phyloP scores from a whole-genome alignment of 2,797 vertebrate species.

The Leucoraja ocellata region DNA sequence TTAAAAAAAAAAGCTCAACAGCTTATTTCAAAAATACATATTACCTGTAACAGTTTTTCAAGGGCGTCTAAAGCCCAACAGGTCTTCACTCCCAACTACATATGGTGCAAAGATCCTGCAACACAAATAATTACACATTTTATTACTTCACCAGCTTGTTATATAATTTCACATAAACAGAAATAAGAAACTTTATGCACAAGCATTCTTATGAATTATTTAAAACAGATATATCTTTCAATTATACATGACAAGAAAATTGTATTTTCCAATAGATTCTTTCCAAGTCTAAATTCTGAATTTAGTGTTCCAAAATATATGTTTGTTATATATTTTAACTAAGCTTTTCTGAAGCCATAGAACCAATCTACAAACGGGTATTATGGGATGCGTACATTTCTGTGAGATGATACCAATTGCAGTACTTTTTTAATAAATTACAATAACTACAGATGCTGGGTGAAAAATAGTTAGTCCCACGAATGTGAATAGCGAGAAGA shows the following conservation, averaged over 20 bases:
- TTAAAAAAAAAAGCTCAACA: background rate
- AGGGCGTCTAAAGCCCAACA: slow-evolving; percentile 56
- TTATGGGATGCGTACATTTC: background rate
- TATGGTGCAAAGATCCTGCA: slow-evolving; percentile 59
- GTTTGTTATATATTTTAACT: background rate
- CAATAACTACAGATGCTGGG: background rate
- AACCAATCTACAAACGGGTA: too few relatives aligned
- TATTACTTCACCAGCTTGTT: background rate
- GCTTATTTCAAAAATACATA: slow-evolving; percentile 41
- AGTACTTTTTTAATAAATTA: background rate
- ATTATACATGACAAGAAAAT: background rate
- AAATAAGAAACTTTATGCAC: background rate
- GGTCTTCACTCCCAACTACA: slow-evolving; percentile 59
- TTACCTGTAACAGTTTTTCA: slow-evolving; percentile 62
- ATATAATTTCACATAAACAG: background rate
- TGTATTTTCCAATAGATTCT: background rate
- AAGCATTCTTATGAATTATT: background rate
- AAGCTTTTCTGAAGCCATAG: background rate
- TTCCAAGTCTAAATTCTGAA: background rate
- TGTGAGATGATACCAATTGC: background rate
- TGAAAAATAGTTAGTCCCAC: background rate
- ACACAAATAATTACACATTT: slow-evolving; percentile 2
- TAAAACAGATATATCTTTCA: background rate
- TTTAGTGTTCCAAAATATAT: background rate
- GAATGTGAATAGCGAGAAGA: background rate